Conservation (phyloP, 2,113 vertebrate species). For the Cryptotis parvus region DNA sequence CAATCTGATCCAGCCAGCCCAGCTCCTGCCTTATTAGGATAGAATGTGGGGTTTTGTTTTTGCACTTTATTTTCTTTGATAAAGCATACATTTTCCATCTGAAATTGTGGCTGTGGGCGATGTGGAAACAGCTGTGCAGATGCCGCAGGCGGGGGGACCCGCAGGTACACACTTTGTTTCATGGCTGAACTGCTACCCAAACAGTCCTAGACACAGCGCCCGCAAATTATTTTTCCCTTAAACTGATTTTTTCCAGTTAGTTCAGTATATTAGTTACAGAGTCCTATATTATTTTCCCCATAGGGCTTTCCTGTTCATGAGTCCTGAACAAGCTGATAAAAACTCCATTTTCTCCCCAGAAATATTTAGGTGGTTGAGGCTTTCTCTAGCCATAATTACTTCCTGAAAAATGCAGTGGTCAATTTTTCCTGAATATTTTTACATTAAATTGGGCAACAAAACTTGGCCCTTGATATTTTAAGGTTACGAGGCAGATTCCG, state of each 20-base stretch:
- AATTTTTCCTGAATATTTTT: slow-evolving; percentile 71
- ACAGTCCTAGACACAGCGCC: slow-evolving; percentile 70
- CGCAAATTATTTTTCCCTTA: slow-evolving; percentile 77
- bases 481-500: slow-evolving; percentile 59
- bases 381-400: slow-evolving; percentile 72
- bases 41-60: not conserved
- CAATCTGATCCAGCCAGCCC: not conserved
- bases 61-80: slow-evolving; percentile 60
- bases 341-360: slow-evolving; percentile 70
- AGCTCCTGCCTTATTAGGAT: not conserved
- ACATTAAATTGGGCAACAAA: slow-evolving; percentile 53
- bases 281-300: slow-evolving; percentile 72
- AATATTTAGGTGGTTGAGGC: slow-evolving; percentile 60
- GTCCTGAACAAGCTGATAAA: slow-evolving; percentile 75
- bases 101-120: slow-evolving; percentile 46
- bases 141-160: not conserved
- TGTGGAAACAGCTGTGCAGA: slow-evolving; percentile 61
- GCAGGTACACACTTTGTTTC: slow-evolving; percentile 66
- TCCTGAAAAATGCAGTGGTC: slow-evolving; percentile 72
- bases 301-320: slow-evolving; percentile 77
- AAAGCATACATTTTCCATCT: slow-evolving; percentile 51
- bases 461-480: slow-evolving; percentile 34
- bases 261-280: slow-evolving; percentile 77
- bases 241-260: slow-evolving; percentile 81
- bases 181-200: slow-evolving; percentile 74